Conservation (phyloP, 2,797 vertebrate genomes). For the Acridotheres tristis region DNA sequence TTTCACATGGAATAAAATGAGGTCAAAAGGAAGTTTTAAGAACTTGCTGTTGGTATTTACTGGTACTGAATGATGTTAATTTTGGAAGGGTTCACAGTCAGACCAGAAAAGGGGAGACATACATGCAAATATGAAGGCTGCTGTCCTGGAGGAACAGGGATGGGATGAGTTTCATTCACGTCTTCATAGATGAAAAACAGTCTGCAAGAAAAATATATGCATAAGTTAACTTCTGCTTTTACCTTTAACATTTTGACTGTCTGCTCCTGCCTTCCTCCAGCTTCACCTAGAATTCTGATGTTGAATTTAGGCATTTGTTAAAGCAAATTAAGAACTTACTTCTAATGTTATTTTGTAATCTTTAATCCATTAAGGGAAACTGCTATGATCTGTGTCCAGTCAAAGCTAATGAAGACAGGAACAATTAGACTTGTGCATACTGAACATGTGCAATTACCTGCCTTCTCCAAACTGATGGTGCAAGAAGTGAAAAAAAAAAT, state of each 20-base stretch:
- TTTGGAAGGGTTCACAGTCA: constrained; percentile 24
- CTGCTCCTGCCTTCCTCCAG: neutral
- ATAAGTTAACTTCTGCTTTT: neutral
- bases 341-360: neutral
- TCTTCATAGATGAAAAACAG: neutral
- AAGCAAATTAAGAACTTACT: neutral
- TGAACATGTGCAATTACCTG: neutral
- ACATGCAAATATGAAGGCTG: neutral
- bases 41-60: constrained; percentile 31
- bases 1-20: constrained; percentile 23
- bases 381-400: neutral
- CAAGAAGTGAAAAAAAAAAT: neutral
- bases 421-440: neutral
- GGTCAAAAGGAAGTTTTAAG: constrained; percentile 44
- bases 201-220: neutral
- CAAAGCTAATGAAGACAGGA: neutral
- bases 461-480: neutral
- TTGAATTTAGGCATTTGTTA: neutral
- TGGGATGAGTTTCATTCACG: neutral
- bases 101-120: neutral
- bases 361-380: neutral
- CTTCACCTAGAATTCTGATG: neutral
- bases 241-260: neutral
- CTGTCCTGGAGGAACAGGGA: neutral
- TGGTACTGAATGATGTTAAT: constrained; percentile 19